These are phyloP conservation scores for Drosophila demipolita DNA, from an alignment of 2,888 invertebrate genomes.

Conservation along the genomic window DNA sequence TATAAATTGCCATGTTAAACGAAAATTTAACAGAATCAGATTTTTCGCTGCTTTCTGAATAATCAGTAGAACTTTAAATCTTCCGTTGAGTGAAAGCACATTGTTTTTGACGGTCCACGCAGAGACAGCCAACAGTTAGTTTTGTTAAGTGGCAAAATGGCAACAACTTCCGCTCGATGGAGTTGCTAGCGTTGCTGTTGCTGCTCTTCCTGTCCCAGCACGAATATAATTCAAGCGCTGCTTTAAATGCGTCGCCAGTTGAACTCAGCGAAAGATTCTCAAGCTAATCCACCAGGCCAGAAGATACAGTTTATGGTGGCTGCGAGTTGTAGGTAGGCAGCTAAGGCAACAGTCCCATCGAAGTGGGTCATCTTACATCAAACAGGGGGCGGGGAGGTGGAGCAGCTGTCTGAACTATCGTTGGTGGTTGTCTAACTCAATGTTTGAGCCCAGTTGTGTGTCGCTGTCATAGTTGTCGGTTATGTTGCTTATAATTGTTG, in stretches of 20 bases:
- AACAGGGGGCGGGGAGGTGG: not conserved
- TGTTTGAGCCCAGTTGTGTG: constrained; percentile 18
- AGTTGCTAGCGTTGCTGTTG: not conserved
- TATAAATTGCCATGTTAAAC: not conserved
- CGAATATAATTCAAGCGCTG: constrained; percentile 18
- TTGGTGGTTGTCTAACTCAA: constrained; percentile 15
- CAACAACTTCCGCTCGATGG: constrained; percentile 52
- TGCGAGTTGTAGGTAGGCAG: constrained; percentile 35
- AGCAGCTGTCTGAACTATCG: constrained; percentile 29
- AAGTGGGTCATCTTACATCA: constrained; percentile 51
- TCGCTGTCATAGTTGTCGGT: constrained; percentile 42
- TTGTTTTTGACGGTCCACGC: not conserved
- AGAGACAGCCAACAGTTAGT: not conserved
- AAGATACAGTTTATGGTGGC: constrained; percentile 30
- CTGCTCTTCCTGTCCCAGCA: constrained; percentile 24
- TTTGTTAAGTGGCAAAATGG: constrained; percentile 37
- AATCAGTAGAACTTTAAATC: not conserved
- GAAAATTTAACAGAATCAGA: not conserved
- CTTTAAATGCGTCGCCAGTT: constrained; percentile 24
- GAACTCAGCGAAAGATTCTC: constrained; percentile 37
- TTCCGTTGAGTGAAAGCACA: not conserved
- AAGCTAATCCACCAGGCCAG: constrained; percentile 23
- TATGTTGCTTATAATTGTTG: constrained; percentile 52
- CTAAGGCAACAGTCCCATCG: constrained; percentile 28
- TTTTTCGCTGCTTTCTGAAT: not conserved